Conservation (phyloP, 1,140 invertebrate genomes). For the Neotoxoptera formosana region DNA sequence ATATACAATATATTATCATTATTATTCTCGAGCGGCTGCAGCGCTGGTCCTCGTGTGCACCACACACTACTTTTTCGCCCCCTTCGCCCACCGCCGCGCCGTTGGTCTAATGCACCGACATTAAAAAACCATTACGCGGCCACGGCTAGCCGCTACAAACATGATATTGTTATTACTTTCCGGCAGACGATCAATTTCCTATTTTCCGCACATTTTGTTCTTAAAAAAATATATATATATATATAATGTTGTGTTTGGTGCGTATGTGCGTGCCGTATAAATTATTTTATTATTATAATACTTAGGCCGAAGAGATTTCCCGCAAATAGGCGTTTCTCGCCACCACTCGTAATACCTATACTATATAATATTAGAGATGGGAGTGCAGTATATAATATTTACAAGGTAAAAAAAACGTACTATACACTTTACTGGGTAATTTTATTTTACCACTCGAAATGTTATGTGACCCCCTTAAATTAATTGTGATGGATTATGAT, state of each 20-base stretch:
- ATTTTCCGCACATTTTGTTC: not conserved
- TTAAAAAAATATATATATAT: constrained; percentile 10
- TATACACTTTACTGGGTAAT: not conserved
- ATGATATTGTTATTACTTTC: constrained; percentile 18
- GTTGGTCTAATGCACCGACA: not conserved
- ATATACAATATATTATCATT: not conserved
- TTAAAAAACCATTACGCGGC: constrained; percentile 22
- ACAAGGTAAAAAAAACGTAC: not conserved
- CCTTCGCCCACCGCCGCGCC: not conserved
- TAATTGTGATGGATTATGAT: not conserved
- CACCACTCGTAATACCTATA: not conserved
- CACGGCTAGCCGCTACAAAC: not conserved
- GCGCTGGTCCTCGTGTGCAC: not conserved
- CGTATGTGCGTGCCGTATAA: not conserved
- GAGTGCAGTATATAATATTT: not conserved
- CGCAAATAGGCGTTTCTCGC: not conserved
- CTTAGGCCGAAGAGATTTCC: not conserved
- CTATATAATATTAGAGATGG: not conserved
- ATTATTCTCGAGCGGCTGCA: not conserved
- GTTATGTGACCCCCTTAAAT: not conserved
- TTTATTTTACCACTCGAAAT: not conserved
- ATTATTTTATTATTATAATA: not conserved
- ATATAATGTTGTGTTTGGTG: not conserved
- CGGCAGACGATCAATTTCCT: constrained; percentile 1
- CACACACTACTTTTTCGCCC: not conserved